Base-by-base conservation (phyloP, 2,113 vertebrate genomes). In the Salvelinus namaycush region DNA sequence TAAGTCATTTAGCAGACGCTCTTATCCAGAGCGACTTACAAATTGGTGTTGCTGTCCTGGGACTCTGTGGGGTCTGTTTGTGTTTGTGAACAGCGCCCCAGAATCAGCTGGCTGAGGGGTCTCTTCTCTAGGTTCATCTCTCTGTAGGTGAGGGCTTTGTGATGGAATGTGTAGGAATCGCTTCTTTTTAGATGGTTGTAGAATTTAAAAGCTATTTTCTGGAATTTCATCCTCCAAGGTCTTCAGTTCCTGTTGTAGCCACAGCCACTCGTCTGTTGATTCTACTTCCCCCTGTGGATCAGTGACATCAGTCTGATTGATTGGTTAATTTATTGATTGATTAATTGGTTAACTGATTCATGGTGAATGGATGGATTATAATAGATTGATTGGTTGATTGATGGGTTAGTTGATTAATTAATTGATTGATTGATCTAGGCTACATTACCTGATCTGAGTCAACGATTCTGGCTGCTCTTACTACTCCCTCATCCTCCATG, bases 371-470 rank as follows among this genome's bases (percentile, higher is more conserved):
- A 24, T 11, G 13, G 59, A 22, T 8, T 2, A 22, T 2, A 22
- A 22, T 14, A 1, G n/a, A 62, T 22, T 62, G n/a, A 20, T 22
- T 60, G 59, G n/a, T 14, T 60, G 59, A n/a, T 60, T 60, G 16
- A 57, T 20, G 1, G 1, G 27, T 26, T n/a, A 2, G 22, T 4
- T 1, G 1, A 60, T 22, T n/a, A 26, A 29, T 31, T 22, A 0
- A 27, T 22, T 49, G 4, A 29, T 26, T 26, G 24, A 65, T 26
- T 65, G 24, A 65, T 26, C 1, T 13, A 29, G 22, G 24, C 64
- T 7, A 31, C 4, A 34, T 79, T 85, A 92, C 91, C 89, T 85
- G 84, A 86, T 91, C 79, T 39, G 85, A 85, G 5, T 82, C 91
- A 31, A 31, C 65, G 5, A 66, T 11, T 62, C 59, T 66, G 31